Conservation (phyloP, 2,113 vertebrate species). For the Gnathochromis pfefferi region DNA sequence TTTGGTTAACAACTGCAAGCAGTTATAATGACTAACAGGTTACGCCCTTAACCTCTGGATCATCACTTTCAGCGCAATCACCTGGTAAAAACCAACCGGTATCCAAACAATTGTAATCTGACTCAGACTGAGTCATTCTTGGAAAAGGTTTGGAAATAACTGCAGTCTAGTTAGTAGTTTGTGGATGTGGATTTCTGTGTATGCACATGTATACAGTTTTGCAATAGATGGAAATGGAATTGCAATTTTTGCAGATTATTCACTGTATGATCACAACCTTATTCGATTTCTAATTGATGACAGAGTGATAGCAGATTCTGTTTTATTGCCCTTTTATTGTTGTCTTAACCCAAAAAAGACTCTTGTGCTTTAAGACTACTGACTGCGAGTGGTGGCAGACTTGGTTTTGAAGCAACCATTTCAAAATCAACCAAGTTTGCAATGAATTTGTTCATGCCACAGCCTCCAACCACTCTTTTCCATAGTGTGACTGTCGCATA, state of each 20-base stretch:
- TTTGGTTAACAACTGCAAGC: neutral
- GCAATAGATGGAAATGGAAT: neutral
- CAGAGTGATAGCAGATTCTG: neutral
- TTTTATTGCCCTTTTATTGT: neutral
- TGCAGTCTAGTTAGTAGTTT: neutral
- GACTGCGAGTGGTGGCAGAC: neutral
- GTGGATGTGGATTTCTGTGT: neutral
- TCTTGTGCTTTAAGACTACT: neutral
- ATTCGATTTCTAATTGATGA: neutral
- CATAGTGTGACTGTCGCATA: neutral
- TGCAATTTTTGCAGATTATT: neutral
- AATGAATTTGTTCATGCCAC: neutral
- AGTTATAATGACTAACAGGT: neutral
- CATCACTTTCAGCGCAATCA: neutral
- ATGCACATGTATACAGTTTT: neutral
- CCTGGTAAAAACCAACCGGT: neutral
- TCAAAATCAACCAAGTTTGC: neutral
- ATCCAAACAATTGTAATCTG: neutral
- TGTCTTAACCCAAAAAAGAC: neutral
- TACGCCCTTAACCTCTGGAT: neutral
- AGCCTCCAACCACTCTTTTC: neutral
- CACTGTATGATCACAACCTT: neutral
- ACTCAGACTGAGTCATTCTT: neutral
- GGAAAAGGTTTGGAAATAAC: neutral
- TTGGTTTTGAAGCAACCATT: neutral